Percentiles rank a stretch among this genome's conserved stretches.
Conservation (phyloP, 2,113 vertebrate genomes). For the Cottus gobio region DNA sequence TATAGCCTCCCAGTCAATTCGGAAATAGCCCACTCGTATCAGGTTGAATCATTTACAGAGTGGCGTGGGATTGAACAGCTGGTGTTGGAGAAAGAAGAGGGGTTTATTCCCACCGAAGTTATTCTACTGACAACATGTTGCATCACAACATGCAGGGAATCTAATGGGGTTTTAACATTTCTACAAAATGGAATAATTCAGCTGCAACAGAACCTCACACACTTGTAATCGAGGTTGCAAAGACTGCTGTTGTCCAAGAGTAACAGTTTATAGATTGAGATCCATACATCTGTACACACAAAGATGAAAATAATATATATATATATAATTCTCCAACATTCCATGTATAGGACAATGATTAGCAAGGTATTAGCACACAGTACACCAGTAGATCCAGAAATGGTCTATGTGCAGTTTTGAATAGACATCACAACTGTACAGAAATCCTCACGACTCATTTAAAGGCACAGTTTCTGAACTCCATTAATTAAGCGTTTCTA, state of each 20-base stretch:
- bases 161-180: not conserved
- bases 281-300: not conserved
- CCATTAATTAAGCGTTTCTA: too few species aligned
- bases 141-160: not conserved
- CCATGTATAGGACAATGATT: too few species aligned
- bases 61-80: slow-evolving; percentile 69
- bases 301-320: not conserved
- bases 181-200: not conserved
- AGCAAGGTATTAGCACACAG: accelerated
- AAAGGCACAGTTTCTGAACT: too few species aligned
- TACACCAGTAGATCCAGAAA: not conserved
- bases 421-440: too few species aligned
- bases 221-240: not conserved
- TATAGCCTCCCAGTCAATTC: slow-evolving; percentile 47
- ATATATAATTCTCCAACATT: too few species aligned
- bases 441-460: too few species aligned
- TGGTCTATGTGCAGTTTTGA: not conserved
- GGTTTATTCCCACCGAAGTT: not conserved
- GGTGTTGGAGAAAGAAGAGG: slow-evolving; percentile 8
- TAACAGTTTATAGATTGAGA: not conserved
- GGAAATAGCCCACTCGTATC: slow-evolving; percentile 26
- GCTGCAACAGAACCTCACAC: not conserved
- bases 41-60: slow-evolving; percentile 74
- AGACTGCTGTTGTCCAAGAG: not conserved
- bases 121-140: not conserved